These are phyloP conservation scores for Drosophila ustulata DNA, from an alignment of 2,888 invertebrate genomes.

Conservation along the genomic window DNA sequence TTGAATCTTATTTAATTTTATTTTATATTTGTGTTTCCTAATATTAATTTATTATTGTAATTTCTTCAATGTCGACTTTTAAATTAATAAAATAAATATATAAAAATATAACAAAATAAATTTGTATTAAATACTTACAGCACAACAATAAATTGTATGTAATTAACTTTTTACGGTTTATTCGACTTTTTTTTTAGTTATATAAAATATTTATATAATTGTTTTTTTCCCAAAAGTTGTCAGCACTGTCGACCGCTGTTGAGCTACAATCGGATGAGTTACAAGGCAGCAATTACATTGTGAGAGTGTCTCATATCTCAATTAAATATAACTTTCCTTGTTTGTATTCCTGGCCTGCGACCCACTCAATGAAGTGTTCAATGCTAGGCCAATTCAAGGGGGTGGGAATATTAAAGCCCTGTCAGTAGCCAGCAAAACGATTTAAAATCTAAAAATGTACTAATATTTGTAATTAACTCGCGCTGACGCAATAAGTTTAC, in stretches of 20 bases:
- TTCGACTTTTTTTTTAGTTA: too few species aligned
- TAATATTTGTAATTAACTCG: conserved; percentile 2
- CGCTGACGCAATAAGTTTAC: neutral
- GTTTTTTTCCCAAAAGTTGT: neutral
- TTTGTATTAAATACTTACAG: too few species aligned
- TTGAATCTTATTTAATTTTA: too few species aligned
- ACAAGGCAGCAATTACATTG: conserved; percentile 1
- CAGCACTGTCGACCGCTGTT: neutral
- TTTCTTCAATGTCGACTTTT: too few species aligned
- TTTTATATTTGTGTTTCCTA: too few species aligned
- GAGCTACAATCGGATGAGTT: conserved; percentile 15
- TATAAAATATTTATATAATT: too few species aligned
- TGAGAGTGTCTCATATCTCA: conserved; percentile 1
- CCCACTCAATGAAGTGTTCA: neutral
- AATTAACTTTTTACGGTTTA: too few species aligned
- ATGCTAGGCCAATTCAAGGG: neutral
- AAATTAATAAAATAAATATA: too few species aligned
- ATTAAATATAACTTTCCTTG: conserved; percentile 20
- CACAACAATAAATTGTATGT: too few species aligned
- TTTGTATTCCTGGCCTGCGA: conserved; percentile 23
- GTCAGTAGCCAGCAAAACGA: neutral
- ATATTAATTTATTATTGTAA: too few species aligned
- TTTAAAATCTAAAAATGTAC: neutral
- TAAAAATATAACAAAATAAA: too few species aligned
- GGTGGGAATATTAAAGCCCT: neutral